Base-by-base conservation (phyloP, 1,140 invertebrate species). In the Phortica variegata region DNA sequence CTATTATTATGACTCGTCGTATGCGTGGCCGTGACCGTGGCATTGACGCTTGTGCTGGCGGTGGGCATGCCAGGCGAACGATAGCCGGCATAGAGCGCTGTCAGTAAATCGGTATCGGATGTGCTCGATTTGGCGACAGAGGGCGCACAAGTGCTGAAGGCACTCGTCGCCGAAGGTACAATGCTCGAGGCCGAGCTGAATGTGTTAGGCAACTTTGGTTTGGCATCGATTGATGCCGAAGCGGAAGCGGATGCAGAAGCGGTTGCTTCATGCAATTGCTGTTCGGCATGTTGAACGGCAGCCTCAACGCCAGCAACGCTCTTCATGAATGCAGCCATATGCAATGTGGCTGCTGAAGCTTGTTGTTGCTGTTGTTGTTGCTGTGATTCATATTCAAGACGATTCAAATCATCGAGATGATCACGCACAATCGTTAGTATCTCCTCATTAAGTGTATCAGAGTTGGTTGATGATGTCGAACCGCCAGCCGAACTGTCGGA, bases 321-420 rank as follows among this genome's bases (percentile, higher is more conserved):
- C 41, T 73, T 73, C 56, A 73, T 73, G 31, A 73, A 73, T 10
- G 70, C 65, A 15, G 70, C 70, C 58, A 73, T 40, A 23, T 73
- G 70, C 16, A 71, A 44, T 2, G 70, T 41, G 15, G 44, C 44
- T 8, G 47, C 47, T 9, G 48, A 39, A 19, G 44, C 26, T 15
- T 54, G 62, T 10, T 59, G 58, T 47, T 71, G 61, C 19, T 60
- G 54, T 19, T 59, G 54, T 19, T 65, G 36, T 6, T 56, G 50
- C 40, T 70, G 20, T 23, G 33, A 18, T 7, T 47, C 58, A 21
- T 51, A 33, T 40, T 73, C 70, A 6, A 47, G 32, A 29, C 71
- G 63, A 46, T 71, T 73, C 12, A 74, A 47, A 16, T 75, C 72
- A 31, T 75, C 72, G 26, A 75, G 56, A 52, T 75, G 72, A 7